phyloP scores from a whole-genome alignment of 2,113 vertebrate species.

The Nibea coibor region DNA sequence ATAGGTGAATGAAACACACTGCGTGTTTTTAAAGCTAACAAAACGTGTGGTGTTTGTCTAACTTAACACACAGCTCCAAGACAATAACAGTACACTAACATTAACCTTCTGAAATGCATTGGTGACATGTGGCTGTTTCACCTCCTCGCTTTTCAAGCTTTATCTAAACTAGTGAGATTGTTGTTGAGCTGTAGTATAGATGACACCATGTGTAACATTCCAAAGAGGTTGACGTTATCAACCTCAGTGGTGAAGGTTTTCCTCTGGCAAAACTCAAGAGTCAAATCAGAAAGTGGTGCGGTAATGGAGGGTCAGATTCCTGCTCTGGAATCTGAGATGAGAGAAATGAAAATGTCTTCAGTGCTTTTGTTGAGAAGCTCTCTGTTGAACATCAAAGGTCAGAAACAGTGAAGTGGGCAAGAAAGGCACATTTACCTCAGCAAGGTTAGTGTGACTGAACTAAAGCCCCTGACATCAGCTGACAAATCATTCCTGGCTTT shows the following conservation, averaged over 20 bases:
- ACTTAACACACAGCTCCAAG: not conserved
- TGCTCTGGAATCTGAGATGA: conserved; percentile 11
- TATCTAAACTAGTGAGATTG: not conserved
- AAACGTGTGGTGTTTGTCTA: not conserved
- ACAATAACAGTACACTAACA: not conserved
- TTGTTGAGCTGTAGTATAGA: conserved; percentile 1
- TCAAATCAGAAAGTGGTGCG: not conserved
- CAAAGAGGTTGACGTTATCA: conserved; percentile 9
- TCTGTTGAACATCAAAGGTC: conserved; percentile 40
- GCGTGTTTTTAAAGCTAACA: not conserved
- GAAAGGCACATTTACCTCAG: conserved; percentile 15
- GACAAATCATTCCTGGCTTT: conserved; percentile 22
- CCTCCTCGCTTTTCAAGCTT: conserved; percentile 17
- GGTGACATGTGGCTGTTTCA: not conserved
- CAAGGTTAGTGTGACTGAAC: not conserved
- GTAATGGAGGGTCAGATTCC: conserved; percentile 50
- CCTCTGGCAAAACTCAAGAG: conserved; percentile 13
- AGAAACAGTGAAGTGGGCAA: conserved; percentile 5
- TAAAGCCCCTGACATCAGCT: conserved; percentile 23
- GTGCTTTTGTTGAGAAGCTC: conserved; percentile 1
- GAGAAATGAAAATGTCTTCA: not conserved
- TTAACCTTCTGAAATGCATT: not conserved
- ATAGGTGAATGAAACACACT: not conserved
- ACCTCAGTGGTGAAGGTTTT: not conserved
- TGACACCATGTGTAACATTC: conserved; percentile 17